Evolutionary conservation across 2,797 vertebrate genomes (phyloP).

Genomic region (Acipenser oxyrinchus): DNA sequence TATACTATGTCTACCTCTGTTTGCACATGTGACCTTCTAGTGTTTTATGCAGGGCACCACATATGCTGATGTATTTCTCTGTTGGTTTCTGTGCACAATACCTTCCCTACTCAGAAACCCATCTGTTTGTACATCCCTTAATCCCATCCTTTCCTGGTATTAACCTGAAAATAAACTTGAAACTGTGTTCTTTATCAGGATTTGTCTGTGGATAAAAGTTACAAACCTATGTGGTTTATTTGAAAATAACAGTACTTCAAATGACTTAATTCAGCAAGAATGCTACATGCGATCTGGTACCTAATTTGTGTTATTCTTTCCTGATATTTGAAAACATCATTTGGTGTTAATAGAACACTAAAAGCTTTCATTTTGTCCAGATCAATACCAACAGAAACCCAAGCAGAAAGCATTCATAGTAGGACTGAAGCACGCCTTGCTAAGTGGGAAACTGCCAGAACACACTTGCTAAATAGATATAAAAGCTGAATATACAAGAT

Average conservation of each 20-base stretch:
- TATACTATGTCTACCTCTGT: constrained; percentile 10
- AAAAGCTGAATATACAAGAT: background rate
- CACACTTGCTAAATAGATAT: constrained; percentile 24
- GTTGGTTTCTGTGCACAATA: background rate
- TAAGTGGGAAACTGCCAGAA: constrained; percentile 48
- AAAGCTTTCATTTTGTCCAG: background rate
- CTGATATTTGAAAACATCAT: background rate
- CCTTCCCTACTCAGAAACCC: background rate
- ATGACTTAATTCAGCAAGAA: no score
- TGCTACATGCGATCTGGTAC: no score
- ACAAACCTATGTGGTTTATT: no score
- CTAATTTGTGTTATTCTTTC: no score
- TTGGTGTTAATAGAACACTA: background rate
- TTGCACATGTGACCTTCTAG: constrained; percentile 30
- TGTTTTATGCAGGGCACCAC: constrained; percentile 11
- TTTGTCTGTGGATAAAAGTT: no score
- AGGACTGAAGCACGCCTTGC: constrained; percentile 34
- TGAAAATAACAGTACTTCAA: no score
- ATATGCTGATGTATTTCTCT: constrained; percentile 7
- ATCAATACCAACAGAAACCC: constrained; percentile 18
- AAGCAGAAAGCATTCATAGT: constrained; percentile 16
- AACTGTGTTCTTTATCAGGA: no score
- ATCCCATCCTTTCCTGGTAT: background rate
- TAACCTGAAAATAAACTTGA: background rate
- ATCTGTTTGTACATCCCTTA: constrained; percentile 12